A percentile compares a stretch with the other conserved stretches of the same genome.
phyloP scores from a whole-genome alignment of 2,113 vertebrate genomes.

The Sarotherodon lohbergeri region DNA sequence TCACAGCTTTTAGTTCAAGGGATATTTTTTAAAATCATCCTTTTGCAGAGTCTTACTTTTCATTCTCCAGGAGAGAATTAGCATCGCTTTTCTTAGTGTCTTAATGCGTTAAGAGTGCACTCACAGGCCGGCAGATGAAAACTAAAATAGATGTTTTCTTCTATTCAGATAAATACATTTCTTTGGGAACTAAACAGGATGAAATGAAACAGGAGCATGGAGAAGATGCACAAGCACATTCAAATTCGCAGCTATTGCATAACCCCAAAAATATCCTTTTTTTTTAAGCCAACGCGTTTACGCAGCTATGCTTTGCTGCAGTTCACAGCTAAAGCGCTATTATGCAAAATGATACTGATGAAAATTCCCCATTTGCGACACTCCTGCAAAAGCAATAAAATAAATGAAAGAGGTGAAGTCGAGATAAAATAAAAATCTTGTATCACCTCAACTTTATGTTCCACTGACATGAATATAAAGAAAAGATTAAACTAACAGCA shows the following conservation, averaged over 20 bases:
- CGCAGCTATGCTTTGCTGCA: neutral
- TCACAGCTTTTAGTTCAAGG: neutral
- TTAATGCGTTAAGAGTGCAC: accelerated
- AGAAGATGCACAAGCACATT: neutral
- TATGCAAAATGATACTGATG: neutral
- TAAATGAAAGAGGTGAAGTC: neutral
- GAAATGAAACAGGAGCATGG: neutral
- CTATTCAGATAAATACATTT: neutral
- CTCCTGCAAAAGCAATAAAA: neutral
- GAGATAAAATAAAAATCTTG: neutral
- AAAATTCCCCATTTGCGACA: accelerated
- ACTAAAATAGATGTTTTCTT: neutral
- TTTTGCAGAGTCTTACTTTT: neutral
- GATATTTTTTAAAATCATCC: neutral
- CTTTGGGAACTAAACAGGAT: neutral
- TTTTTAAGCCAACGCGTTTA: neutral
- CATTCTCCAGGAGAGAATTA: neutral
- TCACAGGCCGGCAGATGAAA: neutral
- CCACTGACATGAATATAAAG: neutral
- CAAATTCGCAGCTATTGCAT: neutral
- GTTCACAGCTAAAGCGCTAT: neutral
- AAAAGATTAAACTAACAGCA: neutral
- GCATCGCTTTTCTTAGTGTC: neutral
- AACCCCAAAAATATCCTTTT: neutral
- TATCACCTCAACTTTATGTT: neutral